Base-by-base conservation (phyloP, 1,140 invertebrate species). In the Leptopilina clavipes region DNA sequence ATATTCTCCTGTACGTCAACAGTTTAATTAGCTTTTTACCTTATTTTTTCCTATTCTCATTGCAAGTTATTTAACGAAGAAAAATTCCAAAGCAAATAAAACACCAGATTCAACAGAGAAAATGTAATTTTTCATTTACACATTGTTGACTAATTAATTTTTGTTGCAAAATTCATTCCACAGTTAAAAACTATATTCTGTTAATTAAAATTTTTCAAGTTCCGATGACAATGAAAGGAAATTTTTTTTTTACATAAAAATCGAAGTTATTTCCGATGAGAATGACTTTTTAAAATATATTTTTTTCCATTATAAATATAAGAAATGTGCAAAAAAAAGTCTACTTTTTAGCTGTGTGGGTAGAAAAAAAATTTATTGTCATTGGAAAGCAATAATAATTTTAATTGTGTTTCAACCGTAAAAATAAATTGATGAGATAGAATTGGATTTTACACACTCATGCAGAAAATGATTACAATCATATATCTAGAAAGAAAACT, bases 391-490 rank as follows among this genome's bases (percentile, higher is more conserved):
- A 52, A 65, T 31, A 65, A 65, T 65, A 65, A 65, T 31, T 52
- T 25, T 31, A 65, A 65, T 65, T 65, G 59, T 31, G 14, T 31
- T 22, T 31, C 59, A 37, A 65, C 14, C 59, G 59, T 31, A 31
- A 65, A 31, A 65, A 65, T 25, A 65, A 37, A 25, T 65, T 65
- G 19, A 65, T 65, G 56, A 65, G 56, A 65, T 65, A 22, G 56
- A 65, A 65, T 37, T 65, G 59, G 25, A 65, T 65, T 31, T 65
- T 65, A 31, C 59, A 65, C 59, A 8, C 22, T 37, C 59, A 31
- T 65, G 59, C 59, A 65, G 25, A 65, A 65, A 65, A 65, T 65
- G 25, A 65, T 65, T 31, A 65, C 22, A 65, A 65, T 65, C 59
- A n/a, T 65, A 14, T n/a, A 65, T 65, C 59, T 37, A 22, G 5